Base-by-base conservation (phyloP, 2,113 vertebrate genomes). In the Planiliza haematocheilus region DNA sequence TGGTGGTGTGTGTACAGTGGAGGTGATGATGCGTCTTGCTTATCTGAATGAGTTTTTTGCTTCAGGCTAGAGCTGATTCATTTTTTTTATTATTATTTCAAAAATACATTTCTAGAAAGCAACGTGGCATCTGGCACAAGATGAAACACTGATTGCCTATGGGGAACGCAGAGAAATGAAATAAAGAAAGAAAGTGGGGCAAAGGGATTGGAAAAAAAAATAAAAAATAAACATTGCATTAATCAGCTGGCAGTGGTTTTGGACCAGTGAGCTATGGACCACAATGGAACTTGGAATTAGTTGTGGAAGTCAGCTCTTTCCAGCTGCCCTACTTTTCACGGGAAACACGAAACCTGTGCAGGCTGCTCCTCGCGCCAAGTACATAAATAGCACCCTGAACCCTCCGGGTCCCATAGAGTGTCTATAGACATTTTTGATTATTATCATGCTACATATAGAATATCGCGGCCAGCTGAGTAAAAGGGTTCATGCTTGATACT, bases 191-290 rank as follows among this genome's bases (percentile, higher is more conserved):
- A 86, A 89, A 85, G 83, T 86, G 70, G 86, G 84, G 48, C 82
- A 86, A 30, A 17, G 30, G 63, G 74, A 83, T 79, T 76, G 77
- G 63, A 74, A 86, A 76, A 66, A 71, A 85, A 30, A 30, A 30
- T 30, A 30, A 30, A 30, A 30, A 30, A 30, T 30, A 86, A 86
- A 86, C 84, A 88, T 43, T 81, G 58, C 79, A 85, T 86, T 86
- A 79, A 85, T 85, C 84, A 85, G 69, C 82, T 86, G 83, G 80
- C 84, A 81, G 71, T 65, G 74, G 76, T 80, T 83, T 65, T 83
- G 41, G 55, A 86, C 70, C 65, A 73, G 74, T 66, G 51, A 64
- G 57, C 74, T 36, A 78, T 10, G 56, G 76, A 49, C 53, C 10
- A 68, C 79, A 80, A 64, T 80, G 70, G 50, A 83, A 82, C 70